These are phyloP conservation scores for Cheilosia impressa DNA, from an alignment of 2,888 invertebrate genomes.

Conservation along the genomic window DNA sequence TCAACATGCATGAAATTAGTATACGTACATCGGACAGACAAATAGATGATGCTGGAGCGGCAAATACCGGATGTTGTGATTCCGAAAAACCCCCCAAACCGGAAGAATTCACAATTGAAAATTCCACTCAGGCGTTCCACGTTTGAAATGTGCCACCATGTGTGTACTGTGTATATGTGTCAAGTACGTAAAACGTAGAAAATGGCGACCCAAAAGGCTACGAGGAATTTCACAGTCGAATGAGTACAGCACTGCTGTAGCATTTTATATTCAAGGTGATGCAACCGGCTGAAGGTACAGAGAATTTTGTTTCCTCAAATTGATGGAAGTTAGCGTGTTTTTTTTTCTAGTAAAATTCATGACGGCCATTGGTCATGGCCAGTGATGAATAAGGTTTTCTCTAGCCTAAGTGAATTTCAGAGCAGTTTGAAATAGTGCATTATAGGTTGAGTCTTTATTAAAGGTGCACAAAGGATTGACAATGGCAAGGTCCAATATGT, in stretches of 20 bases:
- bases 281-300: neutral
- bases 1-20: slow-evolving; percentile 59
- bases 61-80: slow-evolving; percentile 55
- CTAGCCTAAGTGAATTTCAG: no score
- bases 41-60: slow-evolving; percentile 41
- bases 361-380: no score
- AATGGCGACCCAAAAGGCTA: slow-evolving; percentile 3
- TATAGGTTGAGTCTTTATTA: no score
- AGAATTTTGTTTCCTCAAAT: neutral
- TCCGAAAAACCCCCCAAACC: slow-evolving; percentile 33
- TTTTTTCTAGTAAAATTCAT: no score
- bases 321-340: neutral
- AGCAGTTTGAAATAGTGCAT: no score
- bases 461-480: no score
- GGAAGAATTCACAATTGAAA: slow-evolving; percentile 63
- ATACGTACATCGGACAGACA: slow-evolving; percentile 22
- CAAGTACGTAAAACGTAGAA: slow-evolving; percentile 27
- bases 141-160: slow-evolving; percentile 11
- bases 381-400: no score
- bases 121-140: slow-evolving; percentile 55
- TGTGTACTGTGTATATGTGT: neutral
- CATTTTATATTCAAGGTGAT: neutral
- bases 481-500: no score
- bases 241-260: neutral
- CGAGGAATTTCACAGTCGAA: slow-evolving; percentile 45